Evolutionary conservation across 1,140 invertebrate genomes (phyloP).

Genomic region (Coenobita brevimanus): DNA sequence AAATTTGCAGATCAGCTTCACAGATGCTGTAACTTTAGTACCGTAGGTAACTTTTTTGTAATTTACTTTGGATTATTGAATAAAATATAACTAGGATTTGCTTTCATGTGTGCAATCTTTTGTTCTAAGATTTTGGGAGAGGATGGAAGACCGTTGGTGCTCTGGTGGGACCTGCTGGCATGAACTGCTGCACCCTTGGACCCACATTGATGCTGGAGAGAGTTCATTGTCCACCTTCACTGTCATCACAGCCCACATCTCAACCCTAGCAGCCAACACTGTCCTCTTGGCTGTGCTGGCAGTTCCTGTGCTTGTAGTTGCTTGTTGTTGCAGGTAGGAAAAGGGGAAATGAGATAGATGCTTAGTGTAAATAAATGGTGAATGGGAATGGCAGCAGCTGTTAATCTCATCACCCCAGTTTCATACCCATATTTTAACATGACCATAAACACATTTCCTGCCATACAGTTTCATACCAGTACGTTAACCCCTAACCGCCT

Average conservation of each 20-base stretch:
- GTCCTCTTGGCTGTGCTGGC: not conserved
- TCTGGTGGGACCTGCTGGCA: conserved; percentile 25
- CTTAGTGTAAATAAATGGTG: no score
- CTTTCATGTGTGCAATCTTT: not conserved
- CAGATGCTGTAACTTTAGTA: no score
- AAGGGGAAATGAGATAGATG: no score
- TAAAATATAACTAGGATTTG: not conserved
- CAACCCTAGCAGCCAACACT: not conserved
- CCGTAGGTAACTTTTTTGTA: no score
- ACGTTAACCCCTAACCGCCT: no score
- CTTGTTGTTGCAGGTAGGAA: not conserved
- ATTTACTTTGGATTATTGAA: not conserved
- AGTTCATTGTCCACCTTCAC: not conserved
- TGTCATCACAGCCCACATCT: not conserved
- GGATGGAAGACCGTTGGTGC: conserved; percentile 45
- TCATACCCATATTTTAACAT: no score
- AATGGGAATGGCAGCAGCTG: no score
- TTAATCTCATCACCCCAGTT: no score
- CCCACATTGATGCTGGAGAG: not conserved
- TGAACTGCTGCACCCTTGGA: conserved; percentile 35
- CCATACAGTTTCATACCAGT: no score
- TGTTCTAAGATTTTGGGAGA: conserved; percentile 34
- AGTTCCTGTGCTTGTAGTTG: not conserved
- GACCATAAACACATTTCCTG: no score
- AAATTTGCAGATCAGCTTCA: no score